A percentile compares a stretch with the other conserved stretches of the same genome.
Evolutionary conservation across 2,888 invertebrate genomes (phyloP).

Genomic region (Linnaemya vulpina): DNA sequence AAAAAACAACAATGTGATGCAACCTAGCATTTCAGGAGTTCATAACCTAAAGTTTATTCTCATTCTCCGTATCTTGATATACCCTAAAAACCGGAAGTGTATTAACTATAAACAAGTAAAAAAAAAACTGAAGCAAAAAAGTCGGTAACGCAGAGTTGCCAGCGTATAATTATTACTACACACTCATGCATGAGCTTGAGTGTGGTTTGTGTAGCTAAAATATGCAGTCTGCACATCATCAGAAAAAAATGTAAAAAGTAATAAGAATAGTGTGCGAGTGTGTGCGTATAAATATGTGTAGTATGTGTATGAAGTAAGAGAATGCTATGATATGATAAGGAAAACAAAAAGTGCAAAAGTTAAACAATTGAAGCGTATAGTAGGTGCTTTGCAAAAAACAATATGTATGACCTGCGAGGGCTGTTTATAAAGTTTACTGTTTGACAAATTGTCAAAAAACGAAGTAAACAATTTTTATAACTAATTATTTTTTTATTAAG

Average conservation of each 20-base stretch:
- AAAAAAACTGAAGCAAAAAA: constrained; percentile 35
- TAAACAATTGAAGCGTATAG: constrained; percentile 71
- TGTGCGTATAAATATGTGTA: background rate
- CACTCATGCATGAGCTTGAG: background rate
- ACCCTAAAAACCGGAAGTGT: constrained; percentile 67
- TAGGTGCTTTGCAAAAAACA: constrained; percentile 25
- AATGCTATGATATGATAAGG: constrained; percentile 40
- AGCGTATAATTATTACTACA: constrained; percentile 55
- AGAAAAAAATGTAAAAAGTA: constrained; percentile 4
- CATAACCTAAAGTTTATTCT: constrained; percentile 59
- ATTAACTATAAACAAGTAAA: constrained; percentile 55
- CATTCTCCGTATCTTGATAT: constrained; percentile 21
- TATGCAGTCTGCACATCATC: constrained; percentile 31
- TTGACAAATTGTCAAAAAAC: too few species aligned
- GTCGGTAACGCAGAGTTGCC: constrained; percentile 53
- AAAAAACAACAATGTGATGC: constrained; percentile 61
- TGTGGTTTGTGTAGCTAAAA: constrained; percentile 11
- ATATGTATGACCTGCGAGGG: background rate
- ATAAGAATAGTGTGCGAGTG: background rate
- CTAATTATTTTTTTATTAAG: too few species aligned
- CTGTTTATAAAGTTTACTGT: background rate
- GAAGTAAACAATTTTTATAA: too few species aligned
- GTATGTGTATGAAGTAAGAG: background rate
- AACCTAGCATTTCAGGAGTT: constrained; percentile 60
- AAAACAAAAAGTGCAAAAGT: constrained; percentile 50